A percentile compares a stretch with the other conserved stretches of the same genome.
These are phyloP conservation scores for Nomada goodeniana DNA, from an alignment of 2,888 invertebrate genomes.

Conservation along the genomic window DNA sequence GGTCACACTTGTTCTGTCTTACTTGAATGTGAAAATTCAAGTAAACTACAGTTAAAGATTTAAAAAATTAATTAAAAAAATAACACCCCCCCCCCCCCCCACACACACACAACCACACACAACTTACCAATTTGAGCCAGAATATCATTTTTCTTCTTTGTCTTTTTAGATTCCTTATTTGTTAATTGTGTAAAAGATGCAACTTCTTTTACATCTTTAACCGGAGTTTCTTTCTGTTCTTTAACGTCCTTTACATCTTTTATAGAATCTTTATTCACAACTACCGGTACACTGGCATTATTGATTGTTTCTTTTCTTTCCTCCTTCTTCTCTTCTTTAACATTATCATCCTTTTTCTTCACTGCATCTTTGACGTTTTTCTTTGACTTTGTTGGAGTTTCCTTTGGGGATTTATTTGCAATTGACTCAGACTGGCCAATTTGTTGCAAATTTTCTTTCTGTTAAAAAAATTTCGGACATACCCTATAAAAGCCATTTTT, in stretches of 20 bases:
- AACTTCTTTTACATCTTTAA: conserved; percentile 73
- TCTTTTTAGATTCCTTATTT: conserved; percentile 83
- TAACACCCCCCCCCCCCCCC: too few species aligned
- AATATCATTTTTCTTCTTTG: conserved; percentile 87
- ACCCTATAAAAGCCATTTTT: not conserved
- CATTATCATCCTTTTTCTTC: conserved; percentile 76
- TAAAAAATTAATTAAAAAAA: not conserved
- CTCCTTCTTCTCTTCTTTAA: conserved; percentile 79
- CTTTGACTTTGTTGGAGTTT: conserved; percentile 80
- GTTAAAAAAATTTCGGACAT: conserved; percentile 39
- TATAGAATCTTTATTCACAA: conserved; percentile 60
- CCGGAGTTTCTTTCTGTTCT: conserved; percentile 74
- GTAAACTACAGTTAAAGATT: not conserved
- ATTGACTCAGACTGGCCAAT: conserved; percentile 72
- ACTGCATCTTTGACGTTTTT: conserved; percentile 76
- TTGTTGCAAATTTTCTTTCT: conserved; percentile 80
- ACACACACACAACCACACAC: too few species aligned
- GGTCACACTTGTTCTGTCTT: too few species aligned
- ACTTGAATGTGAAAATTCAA: too few species aligned
- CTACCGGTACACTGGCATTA: conserved; percentile 40
- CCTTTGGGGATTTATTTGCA: conserved; percentile 80
- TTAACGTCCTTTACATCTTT: conserved; percentile 72
- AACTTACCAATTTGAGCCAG: conserved; percentile 86
- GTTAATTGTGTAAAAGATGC: conserved; percentile 61
- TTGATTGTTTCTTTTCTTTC: conserved; percentile 75